These are phyloP conservation scores for Anguilla pacifica DNA, from an alignment of 2,797 vertebrate species.

Conservation along the genomic window DNA sequence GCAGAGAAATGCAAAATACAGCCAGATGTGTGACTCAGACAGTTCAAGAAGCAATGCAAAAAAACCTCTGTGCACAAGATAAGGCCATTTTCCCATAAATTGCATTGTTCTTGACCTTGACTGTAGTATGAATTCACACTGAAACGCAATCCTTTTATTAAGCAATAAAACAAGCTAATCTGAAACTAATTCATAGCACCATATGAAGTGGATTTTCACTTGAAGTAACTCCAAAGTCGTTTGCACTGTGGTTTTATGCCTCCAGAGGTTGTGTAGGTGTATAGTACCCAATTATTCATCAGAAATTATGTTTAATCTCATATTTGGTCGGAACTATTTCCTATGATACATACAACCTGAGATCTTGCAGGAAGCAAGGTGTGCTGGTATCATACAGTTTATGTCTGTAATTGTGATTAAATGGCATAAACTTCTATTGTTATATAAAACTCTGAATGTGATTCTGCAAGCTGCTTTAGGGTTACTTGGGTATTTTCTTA, in stretches of 20 bases:
- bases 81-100: neutral
- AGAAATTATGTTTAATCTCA: neutral
- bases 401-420: no score
- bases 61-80: neutral
- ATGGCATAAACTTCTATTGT: no score
- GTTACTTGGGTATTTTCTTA: neutral
- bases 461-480: neutral
- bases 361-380: neutral
- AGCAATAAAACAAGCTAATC: neutral
- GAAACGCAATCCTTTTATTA: neutral
- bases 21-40: neutral
- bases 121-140: neutral
- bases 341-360: neutral
- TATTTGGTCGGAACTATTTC: neutral
- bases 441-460: neutral
- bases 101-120: neutral
- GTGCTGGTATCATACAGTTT: neutral
- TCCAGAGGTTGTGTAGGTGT: neutral
- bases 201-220: neutral
- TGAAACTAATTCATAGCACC: neutral
- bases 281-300: no score
- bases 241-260: neutral
- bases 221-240: neutral
- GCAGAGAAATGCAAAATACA: constrained; percentile 5
- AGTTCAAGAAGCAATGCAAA: neutral